Evolutionary conservation across 2,888 invertebrate species (phyloP).

Genomic region (Tenthredo livida): DNA sequence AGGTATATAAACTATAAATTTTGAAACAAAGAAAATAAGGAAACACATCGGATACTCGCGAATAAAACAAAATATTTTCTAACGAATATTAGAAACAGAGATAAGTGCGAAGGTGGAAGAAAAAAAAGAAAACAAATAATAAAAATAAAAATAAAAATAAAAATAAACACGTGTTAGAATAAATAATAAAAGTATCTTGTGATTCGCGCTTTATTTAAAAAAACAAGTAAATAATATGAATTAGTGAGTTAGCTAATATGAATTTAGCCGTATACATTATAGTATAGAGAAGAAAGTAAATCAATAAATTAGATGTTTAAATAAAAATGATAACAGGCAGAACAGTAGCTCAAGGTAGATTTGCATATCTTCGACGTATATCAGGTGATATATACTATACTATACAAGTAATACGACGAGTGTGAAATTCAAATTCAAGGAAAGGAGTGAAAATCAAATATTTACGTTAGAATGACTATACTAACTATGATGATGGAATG

Average conservation of each 20-base stretch:
- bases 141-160: slow-evolving; percentile 42
- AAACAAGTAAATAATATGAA: slow-evolving; percentile 43
- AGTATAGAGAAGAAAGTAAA: slow-evolving; percentile 45
- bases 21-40: slow-evolving; percentile 35
- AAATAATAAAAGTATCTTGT: slow-evolving; percentile 43
- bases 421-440: slow-evolving; percentile 5
- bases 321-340: slow-evolving; percentile 28
- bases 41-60: slow-evolving; percentile 51
- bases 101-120: slow-evolving; percentile 55
- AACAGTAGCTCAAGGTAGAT: slow-evolving; percentile 48
- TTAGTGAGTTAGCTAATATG: slow-evolving; percentile 46
- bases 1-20: slow-evolving; percentile 44
- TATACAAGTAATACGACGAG: slow-evolving; percentile 14
- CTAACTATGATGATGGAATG: slow-evolving; percentile 8
- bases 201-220: slow-evolving; percentile 53
- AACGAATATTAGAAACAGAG: slow-evolving; percentile 55
- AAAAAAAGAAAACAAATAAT: slow-evolving; percentile 24
- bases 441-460: slow-evolving; percentile 45
- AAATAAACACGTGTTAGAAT: slow-evolving; percentile 15
- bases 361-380: slow-evolving; percentile 50
- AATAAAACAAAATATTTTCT: slow-evolving; percentile 30
- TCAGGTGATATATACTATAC: slow-evolving; percentile 34
- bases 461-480: slow-evolving; percentile 4
- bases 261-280: slow-evolving; percentile 21
- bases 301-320: slow-evolving; percentile 48